Conservation (phyloP, 2,888 invertebrate genomes). For the Steinernema scapterisci region DNA sequence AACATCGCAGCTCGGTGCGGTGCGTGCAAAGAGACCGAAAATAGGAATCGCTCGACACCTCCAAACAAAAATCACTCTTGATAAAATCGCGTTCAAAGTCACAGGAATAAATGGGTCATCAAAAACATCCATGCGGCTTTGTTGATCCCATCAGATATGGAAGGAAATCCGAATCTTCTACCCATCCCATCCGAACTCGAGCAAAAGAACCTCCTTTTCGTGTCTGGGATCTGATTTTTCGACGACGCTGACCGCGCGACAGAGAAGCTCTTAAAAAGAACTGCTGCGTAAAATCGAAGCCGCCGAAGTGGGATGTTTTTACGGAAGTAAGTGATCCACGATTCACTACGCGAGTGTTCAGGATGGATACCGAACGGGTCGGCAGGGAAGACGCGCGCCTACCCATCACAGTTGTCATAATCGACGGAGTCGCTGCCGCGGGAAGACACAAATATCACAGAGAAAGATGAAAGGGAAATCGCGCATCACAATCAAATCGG, state of each 20-base stretch:
- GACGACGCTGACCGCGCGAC: neutral
- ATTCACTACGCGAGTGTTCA: neutral
- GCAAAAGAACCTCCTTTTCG: neutral
- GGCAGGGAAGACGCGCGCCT: neutral
- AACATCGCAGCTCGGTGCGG: neutral
- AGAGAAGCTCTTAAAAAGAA: neutral
- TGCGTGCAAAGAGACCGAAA: neutral
- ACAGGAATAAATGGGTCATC: conserved; percentile 28
- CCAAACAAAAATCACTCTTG: conserved; percentile 18
- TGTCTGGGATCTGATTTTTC: neutral
- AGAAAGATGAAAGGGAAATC: conserved; percentile 31
- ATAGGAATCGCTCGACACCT: conserved; percentile 5
- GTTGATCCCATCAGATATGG: conserved; percentile 14
- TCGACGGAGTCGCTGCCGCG: neutral
- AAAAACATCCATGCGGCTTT: conserved; percentile 30
- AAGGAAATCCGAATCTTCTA: neutral
- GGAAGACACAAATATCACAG: conserved; percentile 2
- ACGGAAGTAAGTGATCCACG: no score
- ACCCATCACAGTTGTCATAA: conserved; percentile 24
- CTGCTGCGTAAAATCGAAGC: conserved; percentile 13
- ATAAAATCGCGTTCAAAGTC: neutral
- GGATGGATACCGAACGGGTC: neutral
- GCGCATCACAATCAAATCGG: conserved; percentile 31
- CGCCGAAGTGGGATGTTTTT: neutral
- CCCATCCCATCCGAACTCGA: no score